Conservation (phyloP, 2,888 invertebrate species). For the Chymomyza procnemis region DNA sequence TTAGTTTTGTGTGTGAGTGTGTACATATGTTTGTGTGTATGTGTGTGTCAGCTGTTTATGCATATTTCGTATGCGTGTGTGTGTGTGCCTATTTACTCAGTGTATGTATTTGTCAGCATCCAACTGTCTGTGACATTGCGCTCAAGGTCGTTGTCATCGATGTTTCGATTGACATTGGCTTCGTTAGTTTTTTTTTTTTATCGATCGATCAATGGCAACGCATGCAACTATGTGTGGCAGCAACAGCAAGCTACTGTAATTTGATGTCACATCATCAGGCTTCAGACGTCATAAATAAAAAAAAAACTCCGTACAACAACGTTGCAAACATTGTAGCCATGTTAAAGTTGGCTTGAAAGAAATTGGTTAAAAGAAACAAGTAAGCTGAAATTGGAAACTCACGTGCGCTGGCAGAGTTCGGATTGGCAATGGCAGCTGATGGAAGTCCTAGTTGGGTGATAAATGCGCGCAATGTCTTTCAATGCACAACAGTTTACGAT, state of each 20-base stretch:
- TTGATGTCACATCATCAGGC: conserved; percentile 9
- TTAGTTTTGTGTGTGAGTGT: not conserved
- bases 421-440: not conserved
- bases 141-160: conserved; percentile 48
- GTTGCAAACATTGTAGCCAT: not conserved
- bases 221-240: not conserved
- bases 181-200: conserved; percentile 16
- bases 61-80: not conserved
- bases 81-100: not conserved
- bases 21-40: too few species aligned
- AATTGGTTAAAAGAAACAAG: not conserved
- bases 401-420: conserved; percentile 28
- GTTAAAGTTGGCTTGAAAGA: not conserved
- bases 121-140: conserved; percentile 40
- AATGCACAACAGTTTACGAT: not conserved
- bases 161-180: conserved; percentile 53
- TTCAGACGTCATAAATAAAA: not conserved
- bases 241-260: conserved; percentile 20
- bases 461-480: not conserved
- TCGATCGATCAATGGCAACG: conserved; percentile 11
- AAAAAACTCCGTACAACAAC: not conserved
- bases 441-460: not conserved
- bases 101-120: conserved; percentile 3
- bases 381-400: conserved; percentile 40
- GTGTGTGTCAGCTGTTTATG: not conserved